A percentile compares a stretch with the other conserved stretches of the same genome.
These are phyloP conservation scores for Teleiodes luculella DNA, from an alignment of 2,888 invertebrate genomes.

Conservation along the genomic window DNA sequence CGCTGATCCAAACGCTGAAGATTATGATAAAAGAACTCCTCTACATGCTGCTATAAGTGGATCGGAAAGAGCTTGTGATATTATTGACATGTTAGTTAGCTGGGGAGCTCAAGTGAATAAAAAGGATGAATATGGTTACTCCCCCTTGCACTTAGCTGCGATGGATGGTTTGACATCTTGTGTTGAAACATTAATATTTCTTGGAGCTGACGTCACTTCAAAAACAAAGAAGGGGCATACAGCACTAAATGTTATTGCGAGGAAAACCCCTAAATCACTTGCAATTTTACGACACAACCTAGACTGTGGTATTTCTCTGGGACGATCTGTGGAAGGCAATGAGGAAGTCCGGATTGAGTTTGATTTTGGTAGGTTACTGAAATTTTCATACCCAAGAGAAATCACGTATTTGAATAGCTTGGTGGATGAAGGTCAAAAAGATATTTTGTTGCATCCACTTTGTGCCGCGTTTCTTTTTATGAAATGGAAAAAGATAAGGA, in stretches of 20 bases:
- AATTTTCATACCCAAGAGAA: conserved; percentile 90
- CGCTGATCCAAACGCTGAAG: conserved; percentile 87
- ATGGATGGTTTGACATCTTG: conserved; percentile 90
- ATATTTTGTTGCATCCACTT: conserved; percentile 89
- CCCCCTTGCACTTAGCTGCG: conserved; percentile 90
- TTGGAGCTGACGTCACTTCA: conserved; percentile 91
- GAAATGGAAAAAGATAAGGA: conserved; percentile 93
- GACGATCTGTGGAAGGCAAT: conserved; percentile 85
- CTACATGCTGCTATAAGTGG: conserved; percentile 89
- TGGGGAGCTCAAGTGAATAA: conserved; percentile 91
- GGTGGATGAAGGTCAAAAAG: conserved; percentile 93
- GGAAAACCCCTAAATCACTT: conserved; percentile 91
- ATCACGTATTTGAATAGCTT: conserved; percentile 92
- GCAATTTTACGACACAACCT: conserved; percentile 88
- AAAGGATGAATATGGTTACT: conserved; percentile 91
- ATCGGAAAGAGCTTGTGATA: conserved; percentile 87
- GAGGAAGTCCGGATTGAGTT: conserved; percentile 89
- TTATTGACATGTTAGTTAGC: conserved; percentile 86
- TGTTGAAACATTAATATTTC: conserved; percentile 88
- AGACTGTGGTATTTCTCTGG: conserved; percentile 86
- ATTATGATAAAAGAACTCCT: conserved; percentile 88
- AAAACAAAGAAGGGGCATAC: conserved; percentile 92
- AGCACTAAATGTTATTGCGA: conserved; percentile 88
- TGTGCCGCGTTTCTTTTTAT: conserved; percentile 92
- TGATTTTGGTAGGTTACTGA: conserved; percentile 88